These are phyloP conservation scores for Arizona elegans DNA, from an alignment of 2,113 vertebrate species.

Conservation along the genomic window DNA sequence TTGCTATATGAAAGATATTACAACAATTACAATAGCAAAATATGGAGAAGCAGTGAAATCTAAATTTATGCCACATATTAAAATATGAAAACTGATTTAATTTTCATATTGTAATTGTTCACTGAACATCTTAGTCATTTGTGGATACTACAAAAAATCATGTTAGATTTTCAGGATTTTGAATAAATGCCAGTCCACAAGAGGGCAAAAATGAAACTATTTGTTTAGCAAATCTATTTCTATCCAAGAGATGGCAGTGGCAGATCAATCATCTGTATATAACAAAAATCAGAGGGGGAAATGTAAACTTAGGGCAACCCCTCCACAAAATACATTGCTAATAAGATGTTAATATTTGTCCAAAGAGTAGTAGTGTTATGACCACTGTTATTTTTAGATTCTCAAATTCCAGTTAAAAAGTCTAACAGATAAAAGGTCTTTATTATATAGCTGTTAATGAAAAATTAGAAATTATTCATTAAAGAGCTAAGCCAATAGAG, in stretches of 20 bases:
- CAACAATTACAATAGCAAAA: neutral
- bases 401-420: neutral
- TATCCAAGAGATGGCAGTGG: slow-evolving; percentile 41
- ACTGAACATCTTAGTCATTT: neutral
- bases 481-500: neutral
- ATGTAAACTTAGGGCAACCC: fast-evolving
- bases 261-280: slow-evolving; percentile 24
- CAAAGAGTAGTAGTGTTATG: neutral
- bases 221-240: neutral
- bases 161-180: neutral
- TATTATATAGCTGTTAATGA: neutral
- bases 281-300: neutral
- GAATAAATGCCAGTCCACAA: neutral
- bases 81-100: neutral
- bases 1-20: neutral
- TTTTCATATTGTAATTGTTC: neutral
- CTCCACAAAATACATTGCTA: neutral
- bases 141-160: neutral
- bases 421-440: neutral
- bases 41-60: neutral
- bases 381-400: neutral
- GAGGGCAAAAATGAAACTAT: neutral
- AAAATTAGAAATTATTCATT: neutral
- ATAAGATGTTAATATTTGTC: neutral
- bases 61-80: neutral